Evolutionary conservation across 1,140 invertebrate species (phyloP).

Genomic region (Chrysoperla carnea): DNA sequence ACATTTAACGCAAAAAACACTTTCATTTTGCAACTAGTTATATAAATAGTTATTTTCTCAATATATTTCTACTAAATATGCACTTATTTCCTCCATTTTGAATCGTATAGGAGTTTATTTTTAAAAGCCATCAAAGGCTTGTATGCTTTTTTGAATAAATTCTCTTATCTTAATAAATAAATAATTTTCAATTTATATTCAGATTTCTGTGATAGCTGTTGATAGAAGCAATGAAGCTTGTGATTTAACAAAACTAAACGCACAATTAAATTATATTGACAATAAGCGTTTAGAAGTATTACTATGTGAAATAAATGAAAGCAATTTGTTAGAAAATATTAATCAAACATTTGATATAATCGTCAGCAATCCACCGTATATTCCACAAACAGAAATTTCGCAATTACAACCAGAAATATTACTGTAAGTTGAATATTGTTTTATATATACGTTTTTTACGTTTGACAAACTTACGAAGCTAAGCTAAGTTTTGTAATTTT

Average conservation of each 20-base stretch:
- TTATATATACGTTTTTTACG: no score
- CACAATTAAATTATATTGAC: slow-evolving; percentile 24
- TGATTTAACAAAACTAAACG: slow-evolving; percentile 36
- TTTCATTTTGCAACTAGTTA: no score
- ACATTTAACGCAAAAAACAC: no score
- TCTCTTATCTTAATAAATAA: slow-evolving; percentile 7
- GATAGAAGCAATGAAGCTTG: slow-evolving; percentile 40
- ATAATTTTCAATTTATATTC: slow-evolving; percentile 5
- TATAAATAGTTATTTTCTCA: no score
- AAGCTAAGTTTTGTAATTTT: no score
- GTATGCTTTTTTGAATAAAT: not conserved
- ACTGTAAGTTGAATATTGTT: no score
- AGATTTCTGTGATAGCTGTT: slow-evolving; percentile 32
- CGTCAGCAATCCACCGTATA: slow-evolving; percentile 47
- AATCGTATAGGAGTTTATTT: no score
- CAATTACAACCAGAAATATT: slow-evolving; percentile 36
- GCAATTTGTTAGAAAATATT: slow-evolving; percentile 16
- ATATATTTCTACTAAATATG: no score
- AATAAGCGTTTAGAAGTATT: slow-evolving; percentile 24
- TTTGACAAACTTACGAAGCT: no score
- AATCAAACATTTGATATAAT: slow-evolving; percentile 33
- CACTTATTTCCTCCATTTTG: no score
- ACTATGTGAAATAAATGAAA: slow-evolving; percentile 25
- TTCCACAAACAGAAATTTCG: slow-evolving; percentile 30
- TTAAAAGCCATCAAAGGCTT: no score